phyloP scores from a whole-genome alignment of 2,888 invertebrate species.

The Slavum lentiscoides region DNA sequence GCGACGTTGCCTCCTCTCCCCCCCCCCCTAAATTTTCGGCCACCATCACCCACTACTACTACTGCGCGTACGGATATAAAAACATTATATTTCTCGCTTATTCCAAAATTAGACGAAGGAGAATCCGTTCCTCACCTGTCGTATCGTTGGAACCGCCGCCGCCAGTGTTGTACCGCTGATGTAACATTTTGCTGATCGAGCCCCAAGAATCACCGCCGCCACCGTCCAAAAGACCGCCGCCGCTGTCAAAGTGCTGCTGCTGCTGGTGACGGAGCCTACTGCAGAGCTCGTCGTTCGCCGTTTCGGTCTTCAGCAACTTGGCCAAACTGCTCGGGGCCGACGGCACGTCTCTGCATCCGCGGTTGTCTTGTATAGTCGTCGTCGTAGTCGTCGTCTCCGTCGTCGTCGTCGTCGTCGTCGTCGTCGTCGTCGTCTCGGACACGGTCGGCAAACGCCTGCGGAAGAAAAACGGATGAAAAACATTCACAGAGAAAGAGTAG shows the following conservation, averaged over 20 bases:
- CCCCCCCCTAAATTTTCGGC: too few relatives aligned
- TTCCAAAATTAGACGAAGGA: too few relatives aligned
- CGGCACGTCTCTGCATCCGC: conserved; percentile 46
- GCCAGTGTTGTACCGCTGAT: conserved; percentile 41
- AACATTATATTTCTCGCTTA: too few relatives aligned
- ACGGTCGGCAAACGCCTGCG: conserved; percentile 22
- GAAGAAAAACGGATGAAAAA: background rate
- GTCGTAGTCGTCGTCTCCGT: background rate
- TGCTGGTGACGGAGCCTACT: background rate
- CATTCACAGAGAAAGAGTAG: too few relatives aligned
- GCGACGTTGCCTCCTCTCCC: too few relatives aligned
- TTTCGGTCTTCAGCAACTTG: conserved; percentile 55
- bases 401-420: conserved; percentile 7
- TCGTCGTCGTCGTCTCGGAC: background rate
- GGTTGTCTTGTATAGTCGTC: conserved; percentile 7
- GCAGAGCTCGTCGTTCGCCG: background rate
- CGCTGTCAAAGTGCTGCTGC: conserved; percentile 50
- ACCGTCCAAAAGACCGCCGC: conserved; percentile 50
- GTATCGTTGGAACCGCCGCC: conserved; percentile 54
- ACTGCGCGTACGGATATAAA: too few relatives aligned
- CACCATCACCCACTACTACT: too few relatives aligned
- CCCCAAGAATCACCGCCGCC: conserved; percentile 47
- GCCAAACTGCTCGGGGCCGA: conserved; percentile 54
- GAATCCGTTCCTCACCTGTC: conserved; percentile 16
- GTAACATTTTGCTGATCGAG: conserved; percentile 47